Evolutionary conservation across 2,888 invertebrate species (phyloP), one percentile per base, ranked within the genome.

Genomic region (Bibio marci): DNA sequence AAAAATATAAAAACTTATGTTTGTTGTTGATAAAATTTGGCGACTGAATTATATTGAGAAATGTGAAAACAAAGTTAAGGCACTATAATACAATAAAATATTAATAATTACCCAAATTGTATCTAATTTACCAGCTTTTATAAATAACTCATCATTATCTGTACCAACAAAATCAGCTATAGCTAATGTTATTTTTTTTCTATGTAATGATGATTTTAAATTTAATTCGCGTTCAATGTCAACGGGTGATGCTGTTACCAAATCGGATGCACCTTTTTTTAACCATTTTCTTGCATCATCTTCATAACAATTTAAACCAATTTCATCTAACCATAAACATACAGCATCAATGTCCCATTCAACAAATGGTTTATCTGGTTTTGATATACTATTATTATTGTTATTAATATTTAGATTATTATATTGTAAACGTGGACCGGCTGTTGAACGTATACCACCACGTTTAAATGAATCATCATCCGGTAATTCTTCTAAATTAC

Each of bases 191-290:
- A 98, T 73, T 61, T 97, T 95, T 66, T 97, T 97, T 45, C 83
- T 73, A 54, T 97, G 95, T 50, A 97, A 65, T 1, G 77, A 69
- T 54, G 88, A 78, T 59, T 85, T 86, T 33, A 88, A 70, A 38
- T 73, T 79, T 10, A 90, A 63, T 53, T 88, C 86, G 52, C 90
- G 91, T 58, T 98, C 97, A 30, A 95, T 73, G 48, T 90, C 82
- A 47, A 72, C 67, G 6, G 76, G 72, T 0, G 83, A 73, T 6
- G 86, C 80, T 47, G 79, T 74, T 35, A 85, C 73, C 28, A 98
- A 62, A 45, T 87, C 81, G 11, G 61, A 63, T 1, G 79, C 69
- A 7, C 88, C 79, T 27, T 73, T 74, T 46, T 77, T 79, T 2
- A 91, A 73, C 88, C 91, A 92, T 39, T 80, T 68, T 49, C 80